Evolutionary conservation across 2,888 invertebrate species (phyloP).

Genomic region (Unio delphinus): DNA sequence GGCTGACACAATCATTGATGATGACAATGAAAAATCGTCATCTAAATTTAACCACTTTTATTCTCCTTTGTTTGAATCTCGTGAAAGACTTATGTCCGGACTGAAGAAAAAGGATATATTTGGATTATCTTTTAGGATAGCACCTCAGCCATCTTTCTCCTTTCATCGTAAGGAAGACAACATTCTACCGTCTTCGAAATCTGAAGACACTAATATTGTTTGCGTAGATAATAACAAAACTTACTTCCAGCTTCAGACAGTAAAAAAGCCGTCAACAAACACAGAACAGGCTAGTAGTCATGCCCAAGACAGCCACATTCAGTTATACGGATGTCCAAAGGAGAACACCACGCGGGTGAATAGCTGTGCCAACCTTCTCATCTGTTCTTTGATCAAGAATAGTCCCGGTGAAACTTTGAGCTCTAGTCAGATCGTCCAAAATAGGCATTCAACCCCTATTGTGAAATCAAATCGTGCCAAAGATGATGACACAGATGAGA

Average conservation of each 20-base stretch:
- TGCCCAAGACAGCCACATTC: constrained; percentile 3
- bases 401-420: no score
- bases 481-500: constrained; percentile 9
- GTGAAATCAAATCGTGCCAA: not conserved
- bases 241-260: constrained; percentile 35
- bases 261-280: constrained; percentile 8
- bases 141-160: constrained; percentile 15
- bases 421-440: no score
- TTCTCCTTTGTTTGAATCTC: constrained; percentile 9
- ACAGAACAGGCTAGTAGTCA: not conserved
- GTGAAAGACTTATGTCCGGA: constrained; percentile 29
- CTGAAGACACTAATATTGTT: constrained; percentile 9
- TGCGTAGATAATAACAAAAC: constrained; percentile 35
- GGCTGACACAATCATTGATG: no score
- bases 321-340: not conserved
- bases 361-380: no score
- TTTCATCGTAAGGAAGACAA: not conserved
- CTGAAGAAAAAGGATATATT: constrained; percentile 33
- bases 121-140: constrained; percentile 26
- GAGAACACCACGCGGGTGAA: not conserved
- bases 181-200: not conserved
- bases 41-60: no score
- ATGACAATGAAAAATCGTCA: no score
- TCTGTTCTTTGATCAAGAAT: no score
- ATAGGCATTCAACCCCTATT: no score